Evolutionary conservation across 2,113 vertebrate genomes (phyloP).

Genomic region (Peromyscus californicus): DNA sequence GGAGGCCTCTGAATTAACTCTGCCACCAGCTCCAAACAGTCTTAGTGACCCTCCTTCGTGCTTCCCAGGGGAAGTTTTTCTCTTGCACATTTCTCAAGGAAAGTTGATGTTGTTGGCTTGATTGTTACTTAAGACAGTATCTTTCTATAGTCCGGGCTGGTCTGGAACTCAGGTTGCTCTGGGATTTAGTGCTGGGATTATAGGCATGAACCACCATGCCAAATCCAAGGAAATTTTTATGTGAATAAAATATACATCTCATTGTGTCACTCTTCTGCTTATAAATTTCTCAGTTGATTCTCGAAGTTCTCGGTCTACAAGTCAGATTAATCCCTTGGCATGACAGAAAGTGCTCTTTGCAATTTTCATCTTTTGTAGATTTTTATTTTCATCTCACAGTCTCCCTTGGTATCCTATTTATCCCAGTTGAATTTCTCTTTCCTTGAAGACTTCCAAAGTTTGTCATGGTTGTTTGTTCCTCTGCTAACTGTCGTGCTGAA

Average conservation of each 20-base stretch:
- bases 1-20: background rate
- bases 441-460: background rate
- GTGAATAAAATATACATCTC: conserved; percentile 24
- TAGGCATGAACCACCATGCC: background rate
- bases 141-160: background rate
- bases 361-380: background rate
- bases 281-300: background rate
- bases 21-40: background rate
- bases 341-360: background rate
- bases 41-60: background rate
- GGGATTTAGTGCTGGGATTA: background rate
- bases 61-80: background rate
- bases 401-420: background rate
- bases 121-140: background rate
- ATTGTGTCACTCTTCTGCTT: background rate
- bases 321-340: background rate
- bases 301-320: background rate
- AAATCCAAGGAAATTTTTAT: background rate
- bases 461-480: background rate
- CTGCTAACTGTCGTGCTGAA: background rate
- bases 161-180: background rate
- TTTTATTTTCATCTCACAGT: background rate
- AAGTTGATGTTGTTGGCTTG: background rate
- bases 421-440: background rate
- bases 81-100: background rate